phyloP scores from a whole-genome alignment of 2,888 invertebrate genomes.

The Axea sp. region DNA sequence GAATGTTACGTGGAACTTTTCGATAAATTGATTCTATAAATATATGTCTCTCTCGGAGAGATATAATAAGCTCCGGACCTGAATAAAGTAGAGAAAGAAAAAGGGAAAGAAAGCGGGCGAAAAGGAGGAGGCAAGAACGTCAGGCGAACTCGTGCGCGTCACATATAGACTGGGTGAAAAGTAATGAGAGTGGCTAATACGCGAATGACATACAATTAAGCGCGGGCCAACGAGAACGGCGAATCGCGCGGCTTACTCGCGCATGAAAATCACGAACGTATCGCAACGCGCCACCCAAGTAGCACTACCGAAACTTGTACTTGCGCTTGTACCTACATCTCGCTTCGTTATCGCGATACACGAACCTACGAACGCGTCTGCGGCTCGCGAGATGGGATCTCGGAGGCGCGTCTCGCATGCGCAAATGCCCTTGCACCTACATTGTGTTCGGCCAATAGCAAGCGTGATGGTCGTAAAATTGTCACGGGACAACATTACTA shows the following conservation, averaged over 20 bases:
- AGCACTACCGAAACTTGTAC: slow-evolving; percentile 64
- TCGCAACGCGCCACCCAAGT: slow-evolving; percentile 56
- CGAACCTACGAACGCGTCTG: slow-evolving; percentile 34
- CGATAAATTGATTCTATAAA: slow-evolving; percentile 46
- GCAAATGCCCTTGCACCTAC: slow-evolving; percentile 51
- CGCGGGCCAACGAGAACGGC: slow-evolving; percentile 40
- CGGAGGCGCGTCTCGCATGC: slow-evolving; percentile 44
- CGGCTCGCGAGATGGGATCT: slow-evolving; percentile 60
- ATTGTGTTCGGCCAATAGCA: slow-evolving; percentile 32
- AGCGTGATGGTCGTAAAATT: slow-evolving; percentile 35
- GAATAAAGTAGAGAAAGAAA: not conserved
- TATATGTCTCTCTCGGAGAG: not conserved
- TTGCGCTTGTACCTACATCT: slow-evolving; percentile 61
- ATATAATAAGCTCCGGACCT: no score
- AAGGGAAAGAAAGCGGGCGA: not conserved
- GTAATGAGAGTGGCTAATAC: slow-evolving; percentile 47
- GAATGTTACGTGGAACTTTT: slow-evolving; percentile 9
- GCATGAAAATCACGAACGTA: slow-evolving; percentile 37
- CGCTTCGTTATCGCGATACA: slow-evolving; percentile 59
- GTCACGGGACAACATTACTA: slow-evolving; percentile 46
- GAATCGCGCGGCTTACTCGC: slow-evolving; percentile 32
- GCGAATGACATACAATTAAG: slow-evolving; percentile 53
- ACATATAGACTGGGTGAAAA: slow-evolving; percentile 8
- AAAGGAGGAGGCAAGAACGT: not conserved
- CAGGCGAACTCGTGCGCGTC: not conserved